phyloP scores from a whole-genome alignment of 2,888 invertebrate genomes.

The Julus scanicus region DNA sequence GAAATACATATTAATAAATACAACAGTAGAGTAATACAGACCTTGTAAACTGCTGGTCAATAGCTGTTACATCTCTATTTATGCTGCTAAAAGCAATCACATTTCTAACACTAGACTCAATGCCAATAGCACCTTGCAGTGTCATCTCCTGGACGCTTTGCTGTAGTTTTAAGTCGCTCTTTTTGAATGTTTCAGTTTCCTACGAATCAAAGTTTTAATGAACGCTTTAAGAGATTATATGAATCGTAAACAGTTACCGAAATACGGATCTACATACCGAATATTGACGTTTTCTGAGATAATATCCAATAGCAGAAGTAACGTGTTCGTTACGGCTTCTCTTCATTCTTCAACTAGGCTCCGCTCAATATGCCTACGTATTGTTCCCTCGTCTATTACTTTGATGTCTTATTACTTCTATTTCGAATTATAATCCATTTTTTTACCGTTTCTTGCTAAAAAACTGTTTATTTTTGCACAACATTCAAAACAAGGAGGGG shows the following conservation, averaged over 20 bases:
- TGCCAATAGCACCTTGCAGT: constrained; percentile 53
- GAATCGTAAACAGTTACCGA: background rate
- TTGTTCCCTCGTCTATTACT: background rate
- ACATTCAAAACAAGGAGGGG: too few species aligned
- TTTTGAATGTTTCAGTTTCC: constrained; percentile 74
- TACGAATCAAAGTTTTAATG: constrained; percentile 62
- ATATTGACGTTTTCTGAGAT: constrained; percentile 57
- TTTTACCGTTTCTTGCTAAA: background rate
- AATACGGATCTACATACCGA: constrained; percentile 50
- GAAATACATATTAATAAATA: background rate
- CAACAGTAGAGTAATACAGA: background rate
- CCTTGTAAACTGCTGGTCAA: constrained; percentile 58
- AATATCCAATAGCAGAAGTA: constrained; percentile 54
- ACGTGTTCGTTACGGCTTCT: constrained; percentile 57
- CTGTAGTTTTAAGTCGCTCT: constrained; percentile 67
- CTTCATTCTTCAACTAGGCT: constrained; percentile 52
- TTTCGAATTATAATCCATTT: background rate
- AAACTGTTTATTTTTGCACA: background rate
- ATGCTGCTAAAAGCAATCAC: constrained; percentile 57
- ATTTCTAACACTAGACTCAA: constrained; percentile 57
- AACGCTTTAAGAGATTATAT: constrained; percentile 16
- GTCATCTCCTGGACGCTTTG: constrained; percentile 58
- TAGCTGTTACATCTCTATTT: constrained; percentile 57
- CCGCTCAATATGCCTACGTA: background rate
- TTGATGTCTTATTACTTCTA: background rate